Base-by-base conservation (phyloP, 2,113 vertebrate species). In the Argyrosomus japonicus region DNA sequence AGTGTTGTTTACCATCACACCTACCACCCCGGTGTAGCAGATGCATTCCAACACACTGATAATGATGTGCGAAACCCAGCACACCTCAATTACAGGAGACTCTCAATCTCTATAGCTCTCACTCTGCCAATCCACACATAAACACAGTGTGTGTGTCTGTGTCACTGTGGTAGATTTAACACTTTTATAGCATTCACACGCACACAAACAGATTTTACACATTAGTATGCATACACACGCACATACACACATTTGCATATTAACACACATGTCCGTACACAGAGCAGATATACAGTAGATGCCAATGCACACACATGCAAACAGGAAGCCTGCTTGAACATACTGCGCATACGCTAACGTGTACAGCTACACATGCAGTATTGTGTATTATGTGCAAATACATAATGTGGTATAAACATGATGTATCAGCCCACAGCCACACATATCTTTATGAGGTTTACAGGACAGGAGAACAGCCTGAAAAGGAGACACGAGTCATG, bases 351-450 rank as follows among this genome's bases (percentile, higher is more conserved):
- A 70, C 21, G 56, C 29, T 43, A 45, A 57, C 27, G 53, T 11
- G 5, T 13, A 45, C 40, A 43, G 25, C 25, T 23, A 25, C 29
- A 23, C 9, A 48, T 56, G 32, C 27, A 23, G 50, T 15, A 32
- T n/a, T n/a, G 23, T 36, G 19, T 23, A 40, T 63, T 29, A 0
- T 47, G n/a, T 32, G 29, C n/a, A 76, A 21, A 47, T 29, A 56
- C 50, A 74, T 15, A 70, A 64, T 45, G 25, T 58, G 60, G 21
- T 54, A 73, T 0, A 43, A 58, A 80, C 43, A 50, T 57, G 7
- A 45, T 15, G 23, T 25, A n/a, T 57, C 50, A 62, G 63, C 56
- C n/a, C 64, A 32, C 48, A 57, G 60, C 29, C 60, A 70, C 65
- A 25, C 23, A 17, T 25, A 57, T 32, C n/a, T 47, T 17, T 11